Conservation (phyloP, 2,113 vertebrate genomes). For the Phocoena sinus region DNA sequence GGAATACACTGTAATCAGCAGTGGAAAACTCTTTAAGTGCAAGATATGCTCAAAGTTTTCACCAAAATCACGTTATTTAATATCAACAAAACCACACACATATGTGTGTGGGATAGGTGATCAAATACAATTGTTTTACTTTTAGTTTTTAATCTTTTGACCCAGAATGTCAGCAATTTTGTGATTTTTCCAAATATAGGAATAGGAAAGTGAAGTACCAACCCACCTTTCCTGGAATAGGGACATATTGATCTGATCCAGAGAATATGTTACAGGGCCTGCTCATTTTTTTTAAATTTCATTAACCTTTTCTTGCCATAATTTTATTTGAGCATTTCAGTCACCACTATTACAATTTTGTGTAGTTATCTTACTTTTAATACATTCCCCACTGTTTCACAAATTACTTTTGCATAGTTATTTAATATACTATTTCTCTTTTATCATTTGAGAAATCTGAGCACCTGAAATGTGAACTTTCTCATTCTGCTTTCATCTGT, state of each 20-base stretch:
- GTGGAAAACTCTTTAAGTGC: conserved; percentile 71
- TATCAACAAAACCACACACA: conserved; percentile 73
- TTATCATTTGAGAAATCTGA: conserved; percentile 30
- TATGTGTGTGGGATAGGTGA: conserved; percentile 12
- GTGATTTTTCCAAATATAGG: conserved; percentile 27
- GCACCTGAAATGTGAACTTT: conserved; percentile 33
- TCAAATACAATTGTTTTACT: not conserved
- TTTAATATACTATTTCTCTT: not conserved
- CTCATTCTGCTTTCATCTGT: conserved; percentile 32
- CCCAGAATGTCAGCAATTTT: not conserved
- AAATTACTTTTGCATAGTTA: conserved; percentile 10
- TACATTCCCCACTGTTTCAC: not conserved
- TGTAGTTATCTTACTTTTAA: not conserved
- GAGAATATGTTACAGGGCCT: not conserved
- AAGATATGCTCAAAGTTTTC: conserved; percentile 75
- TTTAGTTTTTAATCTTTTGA: conserved; percentile 22
- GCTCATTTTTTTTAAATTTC: not conserved
- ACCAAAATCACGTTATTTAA: conserved; percentile 77
- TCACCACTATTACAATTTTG: not conserved
- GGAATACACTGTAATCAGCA: conserved; percentile 74
- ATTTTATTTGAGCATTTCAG: conserved; percentile 19
- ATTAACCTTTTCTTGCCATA: conserved; percentile 3
- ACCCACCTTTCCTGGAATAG: not conserved
- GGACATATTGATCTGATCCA: not conserved
- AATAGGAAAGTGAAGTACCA: conserved; percentile 18